phyloP scores from a whole-genome alignment of 2,113 vertebrate genomes.

The Odontesthes bonariensis region DNA sequence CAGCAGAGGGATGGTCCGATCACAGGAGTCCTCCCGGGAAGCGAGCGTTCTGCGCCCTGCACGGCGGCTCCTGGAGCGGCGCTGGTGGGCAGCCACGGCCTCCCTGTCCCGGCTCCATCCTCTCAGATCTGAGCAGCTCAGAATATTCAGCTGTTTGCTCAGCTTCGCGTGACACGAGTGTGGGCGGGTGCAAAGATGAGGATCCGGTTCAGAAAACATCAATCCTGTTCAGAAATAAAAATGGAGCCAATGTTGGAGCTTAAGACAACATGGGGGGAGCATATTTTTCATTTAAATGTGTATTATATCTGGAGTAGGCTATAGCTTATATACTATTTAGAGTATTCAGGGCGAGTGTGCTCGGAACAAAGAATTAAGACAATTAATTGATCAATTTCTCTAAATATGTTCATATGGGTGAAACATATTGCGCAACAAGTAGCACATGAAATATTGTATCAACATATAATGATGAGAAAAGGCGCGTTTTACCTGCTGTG shows the following conservation, averaged over 20 bases:
- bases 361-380: too few species aligned
- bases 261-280: too few species aligned
- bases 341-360: too few species aligned
- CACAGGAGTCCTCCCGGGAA: neutral
- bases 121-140: neutral
- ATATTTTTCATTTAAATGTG: too few species aligned
- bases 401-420: too few species aligned
- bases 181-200: neutral
- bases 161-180: neutral
- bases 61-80: conserved; percentile 13
- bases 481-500: conserved; percentile 15
- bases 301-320: too few species aligned
- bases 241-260: too few species aligned
- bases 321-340: too few species aligned
- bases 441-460: too few species aligned
- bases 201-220: neutral
- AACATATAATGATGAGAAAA: neutral
- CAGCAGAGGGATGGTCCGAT: neutral
- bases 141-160: neutral
- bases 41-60: neutral
- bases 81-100: conserved; percentile 1
- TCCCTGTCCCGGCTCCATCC: conserved; percentile 39
- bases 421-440: too few species aligned
- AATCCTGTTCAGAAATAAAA: neutral
- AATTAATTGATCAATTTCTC: too few species aligned